Base-by-base conservation (phyloP, 2,797 vertebrate genomes). In the Pampus argenteus region DNA sequence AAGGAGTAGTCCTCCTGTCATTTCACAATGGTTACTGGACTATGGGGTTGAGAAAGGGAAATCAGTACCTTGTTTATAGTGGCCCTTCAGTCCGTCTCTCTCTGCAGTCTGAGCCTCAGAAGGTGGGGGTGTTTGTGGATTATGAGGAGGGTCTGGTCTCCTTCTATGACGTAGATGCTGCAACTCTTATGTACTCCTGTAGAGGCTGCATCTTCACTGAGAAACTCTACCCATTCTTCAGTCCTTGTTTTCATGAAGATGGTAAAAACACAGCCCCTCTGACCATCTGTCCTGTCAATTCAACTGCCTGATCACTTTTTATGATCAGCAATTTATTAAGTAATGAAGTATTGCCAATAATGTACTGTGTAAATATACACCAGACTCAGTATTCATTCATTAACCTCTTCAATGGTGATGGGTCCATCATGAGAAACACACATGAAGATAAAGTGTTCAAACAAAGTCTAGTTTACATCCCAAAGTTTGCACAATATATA, bases 51-150 rank as follows among this genome's bases (percentile, higher is more conserved):
- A 52, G 4, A 47, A 51, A 66, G 1, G n/a, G 20, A 54, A 58
- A 44, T 9, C 3, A 66, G 26, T 78, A 60, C 5, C 0, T 4
- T 1, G 70, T 42, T 59, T 2, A 3, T 36, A 13, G 0, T 15
- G 17, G 0, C 2, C 29, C 47, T 1, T 0, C 15, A 5, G 26
- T 36, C 9, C 0, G 0, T 22, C 31, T 84, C 15, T 49, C 29
- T 22, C 50, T 74, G 18, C 20, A 47, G 61, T 62, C 31, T 17
- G 1, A 0, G 0, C 70, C 50, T 54, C 28, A 72, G 54, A 72
- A 74, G 44, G 65, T 77, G 31, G 75, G 79, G 48, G 65, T 82
- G 70, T 82, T 78, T 57, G 79, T 82, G 22, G 62, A 78, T 47
- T 74, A 78, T 58, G 47, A 55, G 22, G 55, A 74, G 59, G 76